phyloP scores from a whole-genome alignment of 2,797 vertebrate species.

The Semaprochilodus insignis region DNA sequence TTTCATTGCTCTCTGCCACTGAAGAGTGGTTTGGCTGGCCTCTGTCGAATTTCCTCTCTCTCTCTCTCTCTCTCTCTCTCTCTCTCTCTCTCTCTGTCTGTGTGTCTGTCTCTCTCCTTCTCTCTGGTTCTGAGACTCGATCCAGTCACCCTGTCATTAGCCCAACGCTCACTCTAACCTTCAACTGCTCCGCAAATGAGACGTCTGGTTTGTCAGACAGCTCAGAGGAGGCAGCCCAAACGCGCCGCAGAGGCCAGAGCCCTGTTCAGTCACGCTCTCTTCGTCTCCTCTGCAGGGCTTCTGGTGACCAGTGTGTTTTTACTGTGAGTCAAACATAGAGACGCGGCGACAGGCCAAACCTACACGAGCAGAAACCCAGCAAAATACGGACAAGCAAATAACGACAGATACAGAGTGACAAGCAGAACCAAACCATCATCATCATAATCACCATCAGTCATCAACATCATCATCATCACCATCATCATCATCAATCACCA shows the following conservation, averaged over 20 bases:
- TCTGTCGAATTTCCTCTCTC: conserved; percentile 10
- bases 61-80: conserved; percentile 45
- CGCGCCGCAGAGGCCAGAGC: conserved; percentile 5
- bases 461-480: too few species aligned
- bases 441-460: too few species aligned
- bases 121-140: conserved; percentile 12
- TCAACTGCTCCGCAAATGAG: conserved; percentile 65
- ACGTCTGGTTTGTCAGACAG: conserved; percentile 56
- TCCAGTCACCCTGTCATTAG: conserved; percentile 74
- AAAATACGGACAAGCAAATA: too few species aligned
- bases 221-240: conserved; percentile 58
- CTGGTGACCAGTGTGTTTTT: too few species aligned
- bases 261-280: conserved; percentile 46
- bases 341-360: too few species aligned
- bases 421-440: too few species aligned
- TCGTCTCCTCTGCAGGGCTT: neutral
- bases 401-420: too few species aligned
- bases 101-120: conserved; percentile 30
- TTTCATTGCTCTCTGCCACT: neutral
- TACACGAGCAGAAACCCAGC: too few species aligned
- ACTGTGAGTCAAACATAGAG: too few species aligned
- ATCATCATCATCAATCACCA: too few species aligned
- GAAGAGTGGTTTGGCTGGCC: conserved; percentile 32
- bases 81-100: conserved; percentile 33
- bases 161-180: conserved; percentile 62